These are phyloP conservation scores for Apoda limacodes DNA, from an alignment of 2,888 invertebrate species.

Conservation along the genomic window DNA sequence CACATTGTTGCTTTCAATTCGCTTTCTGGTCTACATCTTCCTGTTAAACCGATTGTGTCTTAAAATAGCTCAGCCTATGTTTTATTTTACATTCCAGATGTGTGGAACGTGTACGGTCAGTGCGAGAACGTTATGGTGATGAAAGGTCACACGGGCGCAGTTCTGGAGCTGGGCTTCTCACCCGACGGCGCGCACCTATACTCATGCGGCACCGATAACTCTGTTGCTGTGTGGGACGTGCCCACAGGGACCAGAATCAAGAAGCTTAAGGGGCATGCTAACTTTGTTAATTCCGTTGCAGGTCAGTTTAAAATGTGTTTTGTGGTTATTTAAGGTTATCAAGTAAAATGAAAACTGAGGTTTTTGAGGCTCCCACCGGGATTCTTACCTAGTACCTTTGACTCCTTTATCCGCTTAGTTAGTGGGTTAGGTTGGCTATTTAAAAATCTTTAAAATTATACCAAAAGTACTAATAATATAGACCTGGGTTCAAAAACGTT, in stretches of 20 bases:
- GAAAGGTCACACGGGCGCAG: slow-evolving; percentile 94
- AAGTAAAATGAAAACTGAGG: too few relatives aligned
- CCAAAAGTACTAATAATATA: too few relatives aligned
- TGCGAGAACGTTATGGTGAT: slow-evolving; percentile 96
- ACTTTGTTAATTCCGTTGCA: slow-evolving; percentile 80
- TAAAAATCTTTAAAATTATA: too few relatives aligned
- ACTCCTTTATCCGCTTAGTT: too few relatives aligned
- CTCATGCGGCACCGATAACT: slow-evolving; percentile 95
- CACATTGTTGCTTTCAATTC: too few relatives aligned
- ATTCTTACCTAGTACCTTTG: too few relatives aligned
- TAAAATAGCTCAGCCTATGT: too few relatives aligned
- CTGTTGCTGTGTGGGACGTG: slow-evolving; percentile 95
- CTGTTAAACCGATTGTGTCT: neutral
- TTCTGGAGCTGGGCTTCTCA: slow-evolving; percentile 93
- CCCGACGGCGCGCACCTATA: slow-evolving; percentile 87
- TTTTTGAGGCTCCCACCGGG: too few relatives aligned
- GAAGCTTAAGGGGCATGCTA: slow-evolving; percentile 86
- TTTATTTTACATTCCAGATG: slow-evolving; percentile 69
- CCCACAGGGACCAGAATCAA: slow-evolving; percentile 89
- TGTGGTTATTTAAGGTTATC: too few relatives aligned
- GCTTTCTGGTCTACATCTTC: too few relatives aligned
- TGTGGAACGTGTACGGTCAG: slow-evolving; percentile 98
- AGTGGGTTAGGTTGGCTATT: too few relatives aligned
- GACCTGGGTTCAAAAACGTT: too few relatives aligned
- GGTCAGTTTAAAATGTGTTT: slow-evolving; percentile 45